phyloP scores from a whole-genome alignment of 2,113 vertebrate species.

The Myotis lucifugus region DNA sequence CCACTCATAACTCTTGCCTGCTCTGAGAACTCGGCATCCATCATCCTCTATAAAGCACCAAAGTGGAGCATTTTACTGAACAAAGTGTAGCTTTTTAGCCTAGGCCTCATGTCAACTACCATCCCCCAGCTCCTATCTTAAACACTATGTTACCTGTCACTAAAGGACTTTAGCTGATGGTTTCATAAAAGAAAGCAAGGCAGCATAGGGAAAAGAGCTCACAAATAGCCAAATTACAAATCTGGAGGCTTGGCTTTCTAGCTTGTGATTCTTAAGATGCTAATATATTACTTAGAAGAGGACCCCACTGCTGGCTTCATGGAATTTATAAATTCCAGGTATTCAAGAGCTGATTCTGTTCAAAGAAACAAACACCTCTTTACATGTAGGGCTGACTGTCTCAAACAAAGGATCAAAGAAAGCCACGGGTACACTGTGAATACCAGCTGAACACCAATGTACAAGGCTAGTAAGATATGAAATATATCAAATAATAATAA shows the following conservation, averaged over 20 bases:
- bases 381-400: background rate
- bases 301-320: background rate
- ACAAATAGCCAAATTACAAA: background rate
- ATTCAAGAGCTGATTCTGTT: background rate
- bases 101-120: background rate
- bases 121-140: background rate
- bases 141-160: background rate
- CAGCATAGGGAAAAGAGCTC: background rate
- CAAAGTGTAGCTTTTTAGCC: background rate
- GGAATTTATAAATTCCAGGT: background rate
- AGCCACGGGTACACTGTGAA: background rate
- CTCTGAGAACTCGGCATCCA: background rate
- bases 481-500: background rate
- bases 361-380: background rate
- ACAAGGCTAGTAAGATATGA: background rate
- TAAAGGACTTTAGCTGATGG: background rate
- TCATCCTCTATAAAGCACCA: background rate
- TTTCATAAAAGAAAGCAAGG: background rate
- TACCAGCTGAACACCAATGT: background rate
- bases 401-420: background rate
- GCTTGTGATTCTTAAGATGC: background rate
- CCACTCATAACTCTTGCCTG: background rate
- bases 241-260: background rate
- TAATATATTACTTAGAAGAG: background rate
- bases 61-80: constrained; percentile 15